A percentile compares a stretch with the other conserved stretches of the same genome.
Evolutionary conservation across 2,888 invertebrate species (phyloP).

Genomic region (Marronus borbonicus): DNA sequence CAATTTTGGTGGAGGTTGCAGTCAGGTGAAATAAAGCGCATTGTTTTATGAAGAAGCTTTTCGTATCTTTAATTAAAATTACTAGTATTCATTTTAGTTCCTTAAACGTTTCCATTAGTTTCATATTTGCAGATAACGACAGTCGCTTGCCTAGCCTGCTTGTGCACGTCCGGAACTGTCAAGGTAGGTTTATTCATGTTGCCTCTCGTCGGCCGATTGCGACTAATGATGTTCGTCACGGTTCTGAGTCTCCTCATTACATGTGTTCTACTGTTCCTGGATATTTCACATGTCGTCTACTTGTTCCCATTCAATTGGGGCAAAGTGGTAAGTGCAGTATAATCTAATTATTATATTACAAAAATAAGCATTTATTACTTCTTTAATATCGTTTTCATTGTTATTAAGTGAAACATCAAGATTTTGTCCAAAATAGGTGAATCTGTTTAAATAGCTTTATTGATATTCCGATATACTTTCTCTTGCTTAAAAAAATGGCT

Average conservation of each 20-base stretch:
- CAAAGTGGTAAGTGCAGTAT: conserved; percentile 78
- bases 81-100: too few relatives aligned
- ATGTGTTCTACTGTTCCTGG: conserved; percentile 83
- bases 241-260: conserved; percentile 83
- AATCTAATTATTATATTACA: not conserved
- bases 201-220: conserved; percentile 81
- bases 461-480: too few relatives aligned
- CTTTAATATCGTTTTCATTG: too few relatives aligned
- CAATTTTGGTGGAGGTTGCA: too few relatives aligned
- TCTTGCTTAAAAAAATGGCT: too few relatives aligned
- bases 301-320: conserved; percentile 87
- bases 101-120: not conserved
- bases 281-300: conserved; percentile 84
- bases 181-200: conserved; percentile 85
- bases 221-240: conserved; percentile 85
- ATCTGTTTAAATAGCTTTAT: too few relatives aligned
- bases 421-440: too few relatives aligned
- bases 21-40: not conserved
- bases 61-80: not conserved
- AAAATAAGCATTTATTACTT: too few relatives aligned
- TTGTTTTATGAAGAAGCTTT: not conserved
- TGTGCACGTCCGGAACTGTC: conserved; percentile 84
- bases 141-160: conserved; percentile 81
- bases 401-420: too few relatives aligned
- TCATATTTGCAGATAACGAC: conserved; percentile 75